Evolutionary conservation across 2,113 vertebrate species (phyloP), one percentile per base, ranked within the genome.

Genomic region (Haemorhous mexicanus): DNA sequence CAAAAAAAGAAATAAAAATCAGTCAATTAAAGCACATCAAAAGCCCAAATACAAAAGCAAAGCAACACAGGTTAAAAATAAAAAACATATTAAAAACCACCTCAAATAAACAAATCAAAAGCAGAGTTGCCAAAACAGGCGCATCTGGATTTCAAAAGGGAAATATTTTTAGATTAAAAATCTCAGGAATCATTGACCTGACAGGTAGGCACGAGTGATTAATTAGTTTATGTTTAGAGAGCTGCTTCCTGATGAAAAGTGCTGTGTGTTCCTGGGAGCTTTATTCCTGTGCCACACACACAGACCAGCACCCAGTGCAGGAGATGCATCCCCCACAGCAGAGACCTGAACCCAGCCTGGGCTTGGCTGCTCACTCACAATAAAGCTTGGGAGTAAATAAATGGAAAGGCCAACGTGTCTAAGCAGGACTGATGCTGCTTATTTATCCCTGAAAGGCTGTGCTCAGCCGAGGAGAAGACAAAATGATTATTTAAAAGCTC

Each of bases 401-500:
- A 94, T 52, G 74, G 69, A 89, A 81, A 94, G 88, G 88, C 49
- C 39, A 43, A 83, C 2, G 15, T 10, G 72, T 72, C 92, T 95
- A 78, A 97, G 91, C 63, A 90, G 93, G 95, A 76, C 43, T 67
- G 97, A 97, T 82, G 82, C 85, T 64, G 50, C 94, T 93, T 68
- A 83, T 96, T 97, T 96, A 94, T 58, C 94, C 81, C 86, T 95
- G 26, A 72, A 94, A 96, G 93, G 89, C 81, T 79, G 93, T 18
- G 23, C 96, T 96, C 81, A 74, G 95, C 89, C 1, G 2, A 94
- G 82, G 5, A 56, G 92, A 84, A 92, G 89, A 98, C 90, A 95
- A 96, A 95, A 96, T 95, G 92, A 96, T 97, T 96, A 93, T 96
- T 98, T 97, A 97, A 97, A 97, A 97, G 95, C 92, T 93, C 82